These are phyloP conservation scores for Erebia ligea DNA, from an alignment of 2,888 invertebrate species.

Conservation along the genomic window DNA sequence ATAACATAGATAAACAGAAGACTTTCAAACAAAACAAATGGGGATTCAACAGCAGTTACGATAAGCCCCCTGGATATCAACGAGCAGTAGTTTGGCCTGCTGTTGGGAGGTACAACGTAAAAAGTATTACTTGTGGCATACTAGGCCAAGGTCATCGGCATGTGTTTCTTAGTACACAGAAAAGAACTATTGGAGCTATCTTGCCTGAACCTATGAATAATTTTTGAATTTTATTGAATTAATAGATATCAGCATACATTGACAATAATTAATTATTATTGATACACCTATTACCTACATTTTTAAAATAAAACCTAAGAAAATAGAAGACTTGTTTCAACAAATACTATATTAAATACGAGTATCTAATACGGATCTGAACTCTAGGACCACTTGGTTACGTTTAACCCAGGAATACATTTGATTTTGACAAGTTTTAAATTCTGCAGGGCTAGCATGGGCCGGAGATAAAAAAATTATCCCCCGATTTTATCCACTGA, in stretches of 20 bases:
- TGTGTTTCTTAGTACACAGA: constrained; percentile 63
- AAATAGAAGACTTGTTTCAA: too few relatives aligned
- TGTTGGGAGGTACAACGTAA: constrained; percentile 64
- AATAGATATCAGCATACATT: not conserved
- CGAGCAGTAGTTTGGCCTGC: constrained; percentile 69
- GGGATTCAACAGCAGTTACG: constrained; percentile 70
- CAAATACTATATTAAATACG: too few relatives aligned
- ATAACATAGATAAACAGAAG: constrained; percentile 54
- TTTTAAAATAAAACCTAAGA: too few relatives aligned
- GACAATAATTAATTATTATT: not conserved
- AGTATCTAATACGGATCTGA: too few relatives aligned
- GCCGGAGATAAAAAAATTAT: too few relatives aligned
- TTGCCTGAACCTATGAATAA: constrained; percentile 63
- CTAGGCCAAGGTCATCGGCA: constrained; percentile 66
- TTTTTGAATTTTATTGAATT: constrained; percentile 11
- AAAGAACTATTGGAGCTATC: constrained; percentile 64
- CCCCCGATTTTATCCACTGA: too few relatives aligned
- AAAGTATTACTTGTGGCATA: constrained; percentile 49
- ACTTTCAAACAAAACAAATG: constrained; percentile 54
- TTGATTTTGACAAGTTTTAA: too few relatives aligned
- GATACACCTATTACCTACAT: too few relatives aligned
- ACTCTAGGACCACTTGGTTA: too few relatives aligned
- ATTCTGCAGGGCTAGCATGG: too few relatives aligned
- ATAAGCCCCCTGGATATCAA: constrained; percentile 64
- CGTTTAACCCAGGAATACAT: too few relatives aligned